Conservation (phyloP, 2,113 vertebrate species). For the Fregata magnificens region DNA sequence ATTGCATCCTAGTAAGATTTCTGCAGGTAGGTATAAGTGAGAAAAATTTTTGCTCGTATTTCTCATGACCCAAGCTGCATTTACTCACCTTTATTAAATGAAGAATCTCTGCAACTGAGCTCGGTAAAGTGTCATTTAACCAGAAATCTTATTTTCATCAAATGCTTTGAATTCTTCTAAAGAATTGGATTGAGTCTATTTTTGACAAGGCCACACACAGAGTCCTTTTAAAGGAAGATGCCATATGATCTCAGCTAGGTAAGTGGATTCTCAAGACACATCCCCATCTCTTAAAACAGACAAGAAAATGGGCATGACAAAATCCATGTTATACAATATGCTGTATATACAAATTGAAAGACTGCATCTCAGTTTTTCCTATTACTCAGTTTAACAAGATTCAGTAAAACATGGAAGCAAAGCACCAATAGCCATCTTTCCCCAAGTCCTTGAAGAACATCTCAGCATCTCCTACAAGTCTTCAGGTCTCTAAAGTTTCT, state of each 20-base stretch:
- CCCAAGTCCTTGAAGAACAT: constrained; percentile 50
- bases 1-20: neutral
- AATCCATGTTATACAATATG: constrained; percentile 43
- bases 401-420: constrained; percentile 58
- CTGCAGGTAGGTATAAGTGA: neutral
- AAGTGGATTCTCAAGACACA: constrained; percentile 36
- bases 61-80: neutral
- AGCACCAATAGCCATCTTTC: constrained; percentile 39
- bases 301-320: constrained; percentile 32
- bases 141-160: neutral
- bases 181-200: neutral
- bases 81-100: constrained; percentile 33
- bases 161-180: constrained; percentile 12
- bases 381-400: constrained; percentile 22
- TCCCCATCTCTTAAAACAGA: constrained; percentile 41
- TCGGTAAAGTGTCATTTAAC: neutral
- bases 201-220: constrained; percentile 17
- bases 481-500: constrained; percentile 84
- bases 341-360: constrained; percentile 41
- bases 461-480: neutral
- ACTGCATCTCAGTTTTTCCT: constrained; percentile 23
- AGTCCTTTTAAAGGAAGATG: constrained; percentile 16
- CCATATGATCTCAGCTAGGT: neutral
- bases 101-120: neutral
- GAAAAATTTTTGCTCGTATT: neutral